A percentile compares a stretch with the other conserved stretches of the same genome.
phyloP scores from a whole-genome alignment of 2,797 vertebrate species.

The Acanthopagrus latus region DNA sequence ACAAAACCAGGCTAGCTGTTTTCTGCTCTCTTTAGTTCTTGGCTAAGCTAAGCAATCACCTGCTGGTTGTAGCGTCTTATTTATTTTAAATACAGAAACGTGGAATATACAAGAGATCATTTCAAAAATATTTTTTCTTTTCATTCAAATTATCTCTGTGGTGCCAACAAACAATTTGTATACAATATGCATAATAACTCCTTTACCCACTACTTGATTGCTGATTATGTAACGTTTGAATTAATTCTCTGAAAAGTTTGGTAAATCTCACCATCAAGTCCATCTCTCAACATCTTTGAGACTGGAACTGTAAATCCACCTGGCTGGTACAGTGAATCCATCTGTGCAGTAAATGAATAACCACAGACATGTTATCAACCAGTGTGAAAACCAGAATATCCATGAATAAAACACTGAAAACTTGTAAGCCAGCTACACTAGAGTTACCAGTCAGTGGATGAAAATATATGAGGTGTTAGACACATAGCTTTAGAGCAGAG shows the following conservation, averaged over 20 bases:
- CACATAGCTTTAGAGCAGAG: not conserved
- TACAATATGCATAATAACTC: too few species aligned
- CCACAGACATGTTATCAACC: not conserved
- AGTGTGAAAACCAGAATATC: not conserved
- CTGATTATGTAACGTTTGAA: not conserved
- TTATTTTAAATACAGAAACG: not conserved
- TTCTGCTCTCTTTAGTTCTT: not conserved
- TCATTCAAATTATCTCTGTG: too few species aligned
- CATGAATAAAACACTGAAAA: not conserved
- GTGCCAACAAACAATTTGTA: too few species aligned
- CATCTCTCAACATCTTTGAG: not conserved
- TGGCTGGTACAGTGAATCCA: not conserved
- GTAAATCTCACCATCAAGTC: not conserved
- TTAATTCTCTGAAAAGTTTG: not conserved
- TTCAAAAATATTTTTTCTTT: too few species aligned
- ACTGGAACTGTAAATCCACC: not conserved
- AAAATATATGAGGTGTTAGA: not conserved
- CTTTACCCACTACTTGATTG: too few species aligned
- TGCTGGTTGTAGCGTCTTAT: not conserved
- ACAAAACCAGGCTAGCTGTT: not conserved
- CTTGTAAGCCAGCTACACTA: not conserved
- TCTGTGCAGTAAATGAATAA: not conserved
- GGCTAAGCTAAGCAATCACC: not conserved
- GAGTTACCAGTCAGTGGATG: slow-evolving; percentile 1
- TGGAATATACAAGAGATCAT: not conserved